Evolutionary conservation across 1,140 invertebrate genomes (phyloP), one percentile per base, ranked within the genome.

Genomic region (Lepidotrigona ventralis): DNA sequence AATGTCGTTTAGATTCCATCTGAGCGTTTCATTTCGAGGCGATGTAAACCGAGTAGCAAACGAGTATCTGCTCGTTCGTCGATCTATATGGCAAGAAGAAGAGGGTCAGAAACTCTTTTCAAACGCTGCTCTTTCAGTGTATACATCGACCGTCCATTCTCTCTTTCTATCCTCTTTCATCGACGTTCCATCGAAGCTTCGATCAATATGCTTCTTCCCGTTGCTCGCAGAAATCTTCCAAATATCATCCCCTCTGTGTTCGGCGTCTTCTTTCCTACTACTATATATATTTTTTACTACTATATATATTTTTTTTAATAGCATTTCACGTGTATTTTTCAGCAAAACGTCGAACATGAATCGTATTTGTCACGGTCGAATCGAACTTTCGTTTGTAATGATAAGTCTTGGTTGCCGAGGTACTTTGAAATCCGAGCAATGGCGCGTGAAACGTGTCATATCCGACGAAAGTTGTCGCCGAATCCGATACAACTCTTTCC

Each of bases 61-160:
- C 54, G 29, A 33, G 17, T 66, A 58, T 29, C 21, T 26, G 29
- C 29, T 17, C 72, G 14, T 14, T 33, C 54, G n/a, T n/a, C 2
- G 29, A 56, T 14, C 6, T 15, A 39, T 69, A 39, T 33, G 3
- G 26, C 11, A 26, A 23, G 51, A 53, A 19, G 23, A 19, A 21
- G 29, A 51, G 23, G 21, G 19, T 85, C 85, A 84, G 74, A 86
- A 85, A 81, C 85, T 75, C 73, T 81, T 75, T 64, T 89, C 87
- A 86, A 90, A 89, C 89, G 86, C 90, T 88, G 85, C 64, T 80
- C 85, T 87, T 86, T 33, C 72, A 21, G 26, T 26, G 71, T 76
- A 46, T 46, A 60, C 58, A 60, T n/a, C 23, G 58, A 60, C 76
- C 71, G 21, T 12, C 63, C 15, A 23, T 60, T n/a, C 58, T 64